phyloP scores from a whole-genome alignment of 2,888 invertebrate genomes.

The Drosophila eohydei region DNA sequence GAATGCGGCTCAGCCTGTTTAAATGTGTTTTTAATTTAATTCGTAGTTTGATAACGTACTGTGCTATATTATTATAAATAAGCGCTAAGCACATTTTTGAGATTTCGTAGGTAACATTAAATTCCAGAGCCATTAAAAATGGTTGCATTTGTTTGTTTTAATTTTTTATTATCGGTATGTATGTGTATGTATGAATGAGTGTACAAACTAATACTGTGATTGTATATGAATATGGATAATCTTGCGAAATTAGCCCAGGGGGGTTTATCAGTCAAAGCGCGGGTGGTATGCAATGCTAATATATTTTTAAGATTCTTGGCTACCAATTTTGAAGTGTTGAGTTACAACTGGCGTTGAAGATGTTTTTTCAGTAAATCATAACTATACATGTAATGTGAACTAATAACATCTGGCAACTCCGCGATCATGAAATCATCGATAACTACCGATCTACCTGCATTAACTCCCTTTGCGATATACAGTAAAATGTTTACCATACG shows the following conservation, averaged over 20 bases:
- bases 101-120: neutral
- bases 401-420: slow-evolving; percentile 38
- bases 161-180: slow-evolving; percentile 1
- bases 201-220: neutral
- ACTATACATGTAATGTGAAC: neutral
- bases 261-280: neutral
- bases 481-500: slow-evolving; percentile 5
- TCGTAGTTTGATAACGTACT: neutral
- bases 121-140: slow-evolving; percentile 2
- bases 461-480: neutral
- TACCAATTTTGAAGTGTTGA: neutral
- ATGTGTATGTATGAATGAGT: neutral
- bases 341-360: neutral
- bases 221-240: neutral
- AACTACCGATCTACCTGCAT: slow-evolving; percentile 21
- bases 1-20: neutral
- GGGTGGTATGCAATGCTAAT: neutral
- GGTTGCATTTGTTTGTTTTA: slow-evolving; percentile 18
- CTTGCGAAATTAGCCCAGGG: neutral
- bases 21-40: neutral
- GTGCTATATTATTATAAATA: neutral
- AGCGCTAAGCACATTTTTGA: neutral
- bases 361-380: neutral
- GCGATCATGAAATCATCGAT: slow-evolving; percentile 43
- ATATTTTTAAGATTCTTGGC: too few relatives aligned